Conservation (phyloP, 2,797 vertebrate species). For the Podargus strigoides region DNA sequence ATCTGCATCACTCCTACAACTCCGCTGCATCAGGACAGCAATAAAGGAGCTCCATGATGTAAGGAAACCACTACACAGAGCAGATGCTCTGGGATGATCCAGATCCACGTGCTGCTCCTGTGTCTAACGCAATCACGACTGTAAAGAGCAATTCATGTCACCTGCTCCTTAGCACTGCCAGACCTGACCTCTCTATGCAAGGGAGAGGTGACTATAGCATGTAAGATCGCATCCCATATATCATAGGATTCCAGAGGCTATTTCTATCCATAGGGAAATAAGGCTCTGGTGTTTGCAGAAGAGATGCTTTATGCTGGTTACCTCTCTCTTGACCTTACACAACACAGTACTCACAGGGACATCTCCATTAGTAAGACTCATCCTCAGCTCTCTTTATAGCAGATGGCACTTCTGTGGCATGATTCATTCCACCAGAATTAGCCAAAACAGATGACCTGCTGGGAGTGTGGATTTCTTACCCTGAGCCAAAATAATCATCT, state of each 20-base stretch:
- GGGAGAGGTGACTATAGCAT: neutral
- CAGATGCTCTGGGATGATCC: neutral
- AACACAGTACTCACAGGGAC: neutral
- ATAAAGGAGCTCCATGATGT: neutral
- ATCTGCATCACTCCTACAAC: neutral
- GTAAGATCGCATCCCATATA: too few relatives aligned
- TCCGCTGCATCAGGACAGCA: neutral
- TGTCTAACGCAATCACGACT: neutral
- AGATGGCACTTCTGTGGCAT: neutral
- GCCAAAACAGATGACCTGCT: accelerated
- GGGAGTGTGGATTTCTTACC: neutral
- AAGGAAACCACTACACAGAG: neutral
- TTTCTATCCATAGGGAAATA: neutral
- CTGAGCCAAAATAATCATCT: neutral
- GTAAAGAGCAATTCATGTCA: neutral
- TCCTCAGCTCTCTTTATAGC: neutral
- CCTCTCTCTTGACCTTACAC: neutral
- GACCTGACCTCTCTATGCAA: neutral
- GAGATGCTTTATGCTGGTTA: neutral
- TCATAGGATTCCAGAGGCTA: neutral
- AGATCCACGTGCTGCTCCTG: accelerated
- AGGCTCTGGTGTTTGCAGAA: neutral
- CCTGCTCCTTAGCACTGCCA: neutral
- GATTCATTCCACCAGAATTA: neutral
- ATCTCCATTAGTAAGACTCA: neutral